Base-by-base conservation (phyloP, 2,888 invertebrate species). In the Bombylius discolor region DNA sequence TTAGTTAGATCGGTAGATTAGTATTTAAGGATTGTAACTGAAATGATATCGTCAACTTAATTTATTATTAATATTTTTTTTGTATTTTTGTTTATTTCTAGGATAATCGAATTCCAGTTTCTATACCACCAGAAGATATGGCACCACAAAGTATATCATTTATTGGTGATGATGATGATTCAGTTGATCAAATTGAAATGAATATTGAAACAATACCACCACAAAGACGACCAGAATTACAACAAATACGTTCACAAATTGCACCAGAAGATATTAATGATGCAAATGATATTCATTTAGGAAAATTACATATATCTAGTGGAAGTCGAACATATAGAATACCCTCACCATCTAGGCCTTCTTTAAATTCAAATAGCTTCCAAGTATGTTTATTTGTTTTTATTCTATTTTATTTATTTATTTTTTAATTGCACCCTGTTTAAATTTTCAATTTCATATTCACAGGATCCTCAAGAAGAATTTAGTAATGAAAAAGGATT, bases 91-190 rank as follows among this genome's bases (percentile, higher is more conserved):
- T 36, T 42, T 49, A 46, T 55, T 57, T 51, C 14, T 32, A 66
- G 58, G 66, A 72, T 66, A 64, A 67, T 63, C 63, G 63, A 51
- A 49, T 58, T 47, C 56, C 65, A 58, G 57, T 61, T 12, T 63
- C 69, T 61, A 82, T 84, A 48, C 84, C 83, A 36, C 81, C 84
- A 55, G 90, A 89, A 68, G 90, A 90, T 68, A 54, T 93, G 91
- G 91, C 90, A 65, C 92, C 93, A 0, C 93, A 93, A 71, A 91
- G 88, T 76, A 92, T 93, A 66, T 92, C 91, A 55, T 93, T 93
- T 68, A 91, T 92, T 63, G 91, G 90, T 67, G 84, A 81, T 71
- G 80, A 81, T 33, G 77, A 76, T 50, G 78, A 79, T 71, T 70
- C 70, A 14, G 63, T 62, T 7, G 74, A 74, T 7, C 71, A 72